A percentile compares a stretch with the other conserved stretches of the same genome.
Evolutionary conservation across 2,888 invertebrate species (phyloP).

Genomic region (Trisateles emortualis): DNA sequence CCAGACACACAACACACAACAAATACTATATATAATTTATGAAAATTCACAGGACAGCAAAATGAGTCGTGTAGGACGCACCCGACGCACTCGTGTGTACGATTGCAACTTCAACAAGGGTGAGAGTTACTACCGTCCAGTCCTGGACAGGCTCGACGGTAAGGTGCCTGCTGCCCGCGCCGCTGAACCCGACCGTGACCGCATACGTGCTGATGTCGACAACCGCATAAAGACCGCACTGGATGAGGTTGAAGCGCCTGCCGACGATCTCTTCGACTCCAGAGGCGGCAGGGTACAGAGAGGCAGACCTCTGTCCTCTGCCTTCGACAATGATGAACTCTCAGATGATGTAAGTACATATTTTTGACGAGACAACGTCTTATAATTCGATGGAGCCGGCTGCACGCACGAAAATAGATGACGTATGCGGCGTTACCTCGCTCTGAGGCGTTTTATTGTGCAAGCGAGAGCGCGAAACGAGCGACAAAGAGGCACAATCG

Average conservation of each 20-base stretch:
- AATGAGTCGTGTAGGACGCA: slow-evolving; percentile 85
- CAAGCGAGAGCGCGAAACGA: no score
- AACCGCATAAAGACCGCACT: slow-evolving; percentile 72
- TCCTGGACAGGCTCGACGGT: slow-evolving; percentile 91
- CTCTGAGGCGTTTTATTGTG: no score
- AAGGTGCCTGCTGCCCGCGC: slow-evolving; percentile 76
- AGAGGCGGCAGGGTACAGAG: slow-evolving; percentile 86
- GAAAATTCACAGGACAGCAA: slow-evolving; percentile 36
- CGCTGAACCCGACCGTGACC: slow-evolving; percentile 72
- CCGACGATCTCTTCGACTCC: slow-evolving; percentile 89
- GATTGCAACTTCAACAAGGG: slow-evolving; percentile 95
- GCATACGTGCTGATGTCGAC: slow-evolving; percentile 70
- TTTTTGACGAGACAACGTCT: no score
- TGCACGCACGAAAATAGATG: no score
- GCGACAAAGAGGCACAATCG: no score
- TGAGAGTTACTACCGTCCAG: slow-evolving; percentile 93
- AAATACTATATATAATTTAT: no score
- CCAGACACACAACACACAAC: no score
- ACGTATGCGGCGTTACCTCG: no score
- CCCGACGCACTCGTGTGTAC: slow-evolving; percentile 93
- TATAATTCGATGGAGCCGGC: no score
- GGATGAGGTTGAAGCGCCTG: slow-evolving; percentile 65
- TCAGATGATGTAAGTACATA: slow-evolving; percentile 80
- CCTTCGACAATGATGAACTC: slow-evolving; percentile 79
- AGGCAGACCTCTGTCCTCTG: slow-evolving; percentile 77